Evolutionary conservation across 1,140 invertebrate genomes (phyloP), one percentile per base, ranked within the genome.

Genomic region (Eulimnadia texana): DNA sequence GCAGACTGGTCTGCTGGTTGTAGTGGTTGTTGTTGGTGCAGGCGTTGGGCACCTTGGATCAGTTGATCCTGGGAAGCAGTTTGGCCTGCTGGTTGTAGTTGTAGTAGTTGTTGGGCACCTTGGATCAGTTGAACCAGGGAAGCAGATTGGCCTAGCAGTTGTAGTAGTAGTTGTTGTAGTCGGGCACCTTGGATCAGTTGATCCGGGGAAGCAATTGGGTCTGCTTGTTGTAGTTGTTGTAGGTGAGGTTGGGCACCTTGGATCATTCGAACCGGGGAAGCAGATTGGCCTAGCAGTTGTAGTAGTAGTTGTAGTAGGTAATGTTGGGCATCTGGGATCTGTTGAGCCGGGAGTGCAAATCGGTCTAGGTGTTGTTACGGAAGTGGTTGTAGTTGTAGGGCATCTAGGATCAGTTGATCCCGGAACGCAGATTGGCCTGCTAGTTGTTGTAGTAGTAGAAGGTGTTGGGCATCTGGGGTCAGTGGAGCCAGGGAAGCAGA

Each of bases 21-120:
- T 54, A 9, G 52, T 58, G 50, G 52, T 58, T 10, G 42, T 56
- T 23, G 54, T 42, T 23, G 66, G 56, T 33, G 68, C 58, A 28
- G 60, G 9, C 9, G 72, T 49, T 25, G 72, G 71, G 63, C 75
- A 77, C 57, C 66, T 59, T 11, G 70, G 69, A 58, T 76, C 73
- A 1, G 64, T 70, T 1, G 69, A 70, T 3, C 70, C 70, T 23
- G 71, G 71, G 64, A 64, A 71, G 55, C 72, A 73, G 20, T 58
- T 63, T 33, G 61, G 60, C 66, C 16, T 68, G 63, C 65, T 62
- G 50, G 64, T 64, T 61, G 50, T 3, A n/a, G 69, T 66, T 1
- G 67, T 71, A 27, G 68, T 51, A 55, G 70, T 64, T 20, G 47
- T 49, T 23, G 68, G 70, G 62, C 70, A 72, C 55, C 71, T 64